These are phyloP conservation scores for Malaclemys terrapin DNA, from an alignment of 2,113 vertebrate genomes.

Conservation along the genomic window DNA sequence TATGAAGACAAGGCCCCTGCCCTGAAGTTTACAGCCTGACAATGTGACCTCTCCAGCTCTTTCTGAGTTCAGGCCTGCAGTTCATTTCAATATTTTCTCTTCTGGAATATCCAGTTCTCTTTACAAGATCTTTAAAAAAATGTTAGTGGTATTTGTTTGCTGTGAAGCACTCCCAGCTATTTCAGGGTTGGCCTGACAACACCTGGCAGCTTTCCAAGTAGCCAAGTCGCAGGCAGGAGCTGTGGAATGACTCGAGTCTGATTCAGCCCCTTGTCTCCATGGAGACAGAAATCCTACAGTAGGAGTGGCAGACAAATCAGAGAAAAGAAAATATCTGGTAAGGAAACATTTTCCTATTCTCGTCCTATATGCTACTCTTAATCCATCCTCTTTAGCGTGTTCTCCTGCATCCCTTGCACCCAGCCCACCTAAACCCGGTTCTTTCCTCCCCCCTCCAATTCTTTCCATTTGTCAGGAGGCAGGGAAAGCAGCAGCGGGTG, in stretches of 20 bases:
- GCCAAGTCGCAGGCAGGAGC: background rate
- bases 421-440: background rate
- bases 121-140: background rate
- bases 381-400: background rate
- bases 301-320: background rate
- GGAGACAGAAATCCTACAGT: constrained; percentile 1
- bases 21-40: background rate
- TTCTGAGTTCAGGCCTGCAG: accelerated
- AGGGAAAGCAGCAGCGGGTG: background rate
- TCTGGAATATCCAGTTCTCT: background rate
- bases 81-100: background rate
- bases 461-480: background rate
- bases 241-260: background rate
- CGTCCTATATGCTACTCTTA: background rate
- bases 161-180: background rate
- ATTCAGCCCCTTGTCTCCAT: background rate
- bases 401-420: background rate
- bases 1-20: background rate
- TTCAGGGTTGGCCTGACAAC: background rate
- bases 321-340: constrained; percentile 28
- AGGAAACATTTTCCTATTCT: constrained; percentile 3
- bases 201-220: background rate
- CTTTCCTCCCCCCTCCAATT: accelerated
- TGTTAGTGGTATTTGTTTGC: background rate
- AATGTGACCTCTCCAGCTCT: background rate